Base-by-base conservation (phyloP, 2,797 vertebrate genomes). In the Lophius americanus region DNA sequence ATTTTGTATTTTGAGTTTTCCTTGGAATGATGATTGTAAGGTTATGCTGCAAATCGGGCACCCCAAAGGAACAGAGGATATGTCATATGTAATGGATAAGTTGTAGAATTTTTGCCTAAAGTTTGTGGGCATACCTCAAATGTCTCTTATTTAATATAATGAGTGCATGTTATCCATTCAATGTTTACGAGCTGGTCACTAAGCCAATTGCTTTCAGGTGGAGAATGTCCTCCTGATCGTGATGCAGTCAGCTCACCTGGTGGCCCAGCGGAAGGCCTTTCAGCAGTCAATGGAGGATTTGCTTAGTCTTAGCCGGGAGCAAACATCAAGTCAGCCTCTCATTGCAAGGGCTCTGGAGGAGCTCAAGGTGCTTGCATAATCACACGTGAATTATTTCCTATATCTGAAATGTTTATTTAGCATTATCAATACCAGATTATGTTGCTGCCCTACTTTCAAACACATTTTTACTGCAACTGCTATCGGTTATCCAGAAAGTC, bases 261-360 rank as follows among this genome's bases (percentile, higher is more conserved):
- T 96, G 51, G 87, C 92, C 59, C 97, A 97, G 84, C 94, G 98
- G 39, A 99, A 99, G 87, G 87, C 93, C 75, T 98, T 99, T 87
- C 98, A 99, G 83, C 95, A 96, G 77, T 95, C 94, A 68, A 94
- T 96, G 77, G 96, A 96, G 82, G 96, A 96, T 7, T 93, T 96
- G 11, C 78, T 98, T 59, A 93, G 94, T n/a, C 92, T 99, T 2
- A 93, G 89, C 75, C 94, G 97, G 41, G 98, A 99, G 64, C 98
- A 99, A 88, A 99, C 98, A 2, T 99, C 98, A n/a, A 99, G 97
- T 72, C 96, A 99, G 81, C 97, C 96, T 1, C 89, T 98, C 68
- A 96, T 98, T 0, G 97, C 97, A n/a, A 92, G 89, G 39, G 97
- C 96, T 68, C 85, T 99, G 46, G 95, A 98, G 61, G 95, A 98